phyloP scores from a whole-genome alignment of 2,113 vertebrate genomes.

The Gopherus evgoodei region DNA sequence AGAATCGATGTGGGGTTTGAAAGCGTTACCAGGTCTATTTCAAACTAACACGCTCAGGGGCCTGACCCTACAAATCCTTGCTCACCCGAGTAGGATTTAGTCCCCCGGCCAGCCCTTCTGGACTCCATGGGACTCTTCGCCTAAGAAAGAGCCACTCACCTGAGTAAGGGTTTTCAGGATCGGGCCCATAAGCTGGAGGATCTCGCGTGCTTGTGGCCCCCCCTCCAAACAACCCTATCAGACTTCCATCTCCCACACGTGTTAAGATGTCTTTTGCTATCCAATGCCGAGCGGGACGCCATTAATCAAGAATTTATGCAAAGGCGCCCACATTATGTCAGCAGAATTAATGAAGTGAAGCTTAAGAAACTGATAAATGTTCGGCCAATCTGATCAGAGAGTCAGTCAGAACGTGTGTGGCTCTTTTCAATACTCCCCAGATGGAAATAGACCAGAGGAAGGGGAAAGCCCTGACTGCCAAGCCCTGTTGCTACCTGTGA shows the following conservation, averaged over 20 bases:
- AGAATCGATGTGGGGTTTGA: background rate
- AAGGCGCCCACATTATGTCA: conserved; percentile 15
- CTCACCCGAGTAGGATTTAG: background rate
- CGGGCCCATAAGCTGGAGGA: background rate
- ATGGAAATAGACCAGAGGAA: background rate
- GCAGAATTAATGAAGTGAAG: background rate
- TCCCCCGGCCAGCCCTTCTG: background rate
- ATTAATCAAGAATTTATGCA: background rate
- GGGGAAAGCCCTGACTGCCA: background rate
- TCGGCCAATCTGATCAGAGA: background rate
- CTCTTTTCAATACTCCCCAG: too few relatives aligned
- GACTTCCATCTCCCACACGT: background rate
- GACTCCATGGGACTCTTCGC: background rate
- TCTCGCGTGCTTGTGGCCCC: background rate
- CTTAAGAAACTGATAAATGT: too few relatives aligned
- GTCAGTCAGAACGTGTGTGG: background rate
- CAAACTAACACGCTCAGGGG: background rate
- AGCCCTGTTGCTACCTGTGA: background rate
- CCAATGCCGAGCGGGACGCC: background rate
- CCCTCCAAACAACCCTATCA: background rate
- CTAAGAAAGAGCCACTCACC: background rate
- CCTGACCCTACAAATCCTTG: background rate
- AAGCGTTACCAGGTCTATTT: fast-evolving
- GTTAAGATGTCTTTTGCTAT: background rate
- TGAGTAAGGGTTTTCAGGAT: background rate